Evolutionary conservation across 2,797 vertebrate species (phyloP).

Genomic region (Clarias platycephalus): DNA sequence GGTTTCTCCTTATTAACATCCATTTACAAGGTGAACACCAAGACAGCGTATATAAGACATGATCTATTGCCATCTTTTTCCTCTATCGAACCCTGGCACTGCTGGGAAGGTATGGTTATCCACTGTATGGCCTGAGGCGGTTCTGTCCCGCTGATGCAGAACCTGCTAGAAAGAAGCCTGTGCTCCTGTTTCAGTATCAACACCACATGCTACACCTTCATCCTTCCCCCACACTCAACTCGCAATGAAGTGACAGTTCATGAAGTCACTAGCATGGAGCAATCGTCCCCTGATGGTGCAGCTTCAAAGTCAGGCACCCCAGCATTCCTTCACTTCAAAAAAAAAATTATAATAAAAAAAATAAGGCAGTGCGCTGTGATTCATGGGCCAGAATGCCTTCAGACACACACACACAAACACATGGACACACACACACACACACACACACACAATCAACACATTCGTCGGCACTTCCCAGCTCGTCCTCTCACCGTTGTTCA

Average conservation of each 20-base stretch:
- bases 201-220: conserved; percentile 18
- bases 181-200: conserved; percentile 29
- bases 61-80: conserved; percentile 37
- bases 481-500: conserved; percentile 51
- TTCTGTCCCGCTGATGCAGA: conserved; percentile 26
- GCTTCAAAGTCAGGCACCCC: conserved; percentile 22
- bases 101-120: conserved; percentile 19
- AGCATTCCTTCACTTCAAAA: conserved; percentile 5
- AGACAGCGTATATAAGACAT: conserved; percentile 13
- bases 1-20: conserved; percentile 51
- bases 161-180: conserved; percentile 26
- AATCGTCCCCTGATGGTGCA: background rate
- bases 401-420: conserved; percentile 30
- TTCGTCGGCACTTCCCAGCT: background rate
- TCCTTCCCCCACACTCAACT: conserved; percentile 27
- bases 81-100: conserved; percentile 24
- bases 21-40: conserved; percentile 48
- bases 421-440: background rate
- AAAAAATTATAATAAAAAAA: background rate
- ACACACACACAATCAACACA: conserved; percentile 11
- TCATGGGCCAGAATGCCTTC: conserved; percentile 14
- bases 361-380: conserved; percentile 15
- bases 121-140: conserved; percentile 36
- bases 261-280: background rate
- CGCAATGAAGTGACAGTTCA: conserved; percentile 20